Base-by-base conservation (phyloP, 2,797 vertebrate genomes). In the Pempheris klunzingeri region DNA sequence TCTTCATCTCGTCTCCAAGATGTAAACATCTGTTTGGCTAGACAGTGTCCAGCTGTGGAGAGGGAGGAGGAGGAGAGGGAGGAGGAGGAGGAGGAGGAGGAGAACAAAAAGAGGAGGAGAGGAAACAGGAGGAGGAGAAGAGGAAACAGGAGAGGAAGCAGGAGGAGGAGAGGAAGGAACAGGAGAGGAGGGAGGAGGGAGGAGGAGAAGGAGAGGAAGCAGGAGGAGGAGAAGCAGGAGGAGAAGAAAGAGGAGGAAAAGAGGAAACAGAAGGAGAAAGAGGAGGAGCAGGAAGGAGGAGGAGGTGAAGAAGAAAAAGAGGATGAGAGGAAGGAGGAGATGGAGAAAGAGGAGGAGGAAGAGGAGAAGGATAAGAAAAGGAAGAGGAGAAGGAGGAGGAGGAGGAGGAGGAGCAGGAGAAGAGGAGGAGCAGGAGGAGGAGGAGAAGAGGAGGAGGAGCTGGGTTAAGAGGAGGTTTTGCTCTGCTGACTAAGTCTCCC, bases 21-120 rank as follows among this genome's bases (percentile, higher is more conserved):
- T 20, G 72, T 74, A 75, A 91, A 89, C 90, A 95, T 92, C 80
- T 93, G 85, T 26, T 62, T 88, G 63, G 91, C 92, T 50, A 95
- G 58, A 80, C 95, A 95, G 14, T 81, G 84, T 80, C 87, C 92
- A 54, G 89, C 95, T 96, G 84, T 49, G 67, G 55, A 55, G 43
- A 5, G 13, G 39, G 52, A 47, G 20, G 13, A 59, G 71, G 34
- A 11, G 26, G 8, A 32, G 22, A 5, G 22, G 22, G 54, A 34
- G 10, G 50, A 52, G 5, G 30, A 7, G n/a, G n/a, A n/a, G n/a
- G n/a, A n/a, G 10, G 15, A 32, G 18, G 18, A 10, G 9, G 50
- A 39, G 46, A 65, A n/a, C 44, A 49, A 3, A 7, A n/a, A n/a
- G n/a, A n/a, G n/a, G n/a, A n/a, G 67, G 55, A 55, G 43, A 5